phyloP scores from a whole-genome alignment of 2,113 vertebrate species.

The Mormyrus lacerda region DNA sequence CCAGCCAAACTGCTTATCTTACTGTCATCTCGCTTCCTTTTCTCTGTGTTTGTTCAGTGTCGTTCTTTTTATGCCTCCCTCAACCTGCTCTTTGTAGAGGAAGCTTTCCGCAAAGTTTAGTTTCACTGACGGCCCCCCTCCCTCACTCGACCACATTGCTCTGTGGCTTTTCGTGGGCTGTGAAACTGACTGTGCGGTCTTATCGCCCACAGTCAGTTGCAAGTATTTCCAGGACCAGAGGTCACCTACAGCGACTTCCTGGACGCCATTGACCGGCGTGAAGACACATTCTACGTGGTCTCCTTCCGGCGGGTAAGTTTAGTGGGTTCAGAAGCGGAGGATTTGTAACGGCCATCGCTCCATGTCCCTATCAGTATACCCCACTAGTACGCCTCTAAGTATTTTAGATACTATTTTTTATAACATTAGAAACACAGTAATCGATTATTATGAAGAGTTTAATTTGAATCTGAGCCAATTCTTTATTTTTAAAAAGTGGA shows the following conservation, averaged over 20 bases:
- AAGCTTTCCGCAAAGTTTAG: too few species aligned
- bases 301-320: constrained; percentile 77
- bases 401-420: background rate
- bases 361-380: background rate
- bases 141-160: background rate
- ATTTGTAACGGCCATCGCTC: background rate
- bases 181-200: background rate
- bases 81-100: too few species aligned
- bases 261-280: constrained; percentile 79
- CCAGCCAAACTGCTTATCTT: background rate
- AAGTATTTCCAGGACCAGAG: constrained; percentile 74
- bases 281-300: constrained; percentile 86
- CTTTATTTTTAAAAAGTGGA: background rate
- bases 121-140: background rate
- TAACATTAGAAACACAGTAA: background rate
- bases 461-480: background rate
- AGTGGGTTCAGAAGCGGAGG: background rate
- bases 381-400: background rate
- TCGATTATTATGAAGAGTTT: background rate
- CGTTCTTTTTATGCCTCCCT: too few species aligned
- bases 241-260: constrained; percentile 76
- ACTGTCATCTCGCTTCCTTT: background rate
- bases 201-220: constrained; percentile 62
- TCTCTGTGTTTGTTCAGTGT: background rate
- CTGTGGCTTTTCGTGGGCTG: background rate